Conservation (phyloP, 1,140 invertebrate species). For the Aphelenchoides besseyi region DNA sequence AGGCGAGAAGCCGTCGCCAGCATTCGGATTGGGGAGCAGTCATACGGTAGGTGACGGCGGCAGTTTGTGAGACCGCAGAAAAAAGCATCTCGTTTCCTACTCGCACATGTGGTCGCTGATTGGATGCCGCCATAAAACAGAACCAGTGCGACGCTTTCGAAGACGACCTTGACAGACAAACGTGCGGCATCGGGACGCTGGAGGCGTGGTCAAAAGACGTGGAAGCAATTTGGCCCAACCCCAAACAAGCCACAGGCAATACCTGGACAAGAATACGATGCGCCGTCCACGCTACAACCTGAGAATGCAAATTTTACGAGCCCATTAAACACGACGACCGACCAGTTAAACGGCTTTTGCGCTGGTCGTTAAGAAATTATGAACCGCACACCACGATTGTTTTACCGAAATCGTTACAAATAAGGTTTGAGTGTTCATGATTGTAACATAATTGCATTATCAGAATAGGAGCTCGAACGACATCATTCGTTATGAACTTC, state of each 20-base stretch:
- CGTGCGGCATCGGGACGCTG: background rate
- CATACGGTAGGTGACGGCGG: background rate
- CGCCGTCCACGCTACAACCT: no score
- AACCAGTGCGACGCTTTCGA: background rate
- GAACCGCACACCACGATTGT: background rate
- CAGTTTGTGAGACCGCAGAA: background rate
- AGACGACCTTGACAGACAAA: background rate
- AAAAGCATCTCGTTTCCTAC: background rate
- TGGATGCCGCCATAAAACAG: slow-evolving; percentile 1
- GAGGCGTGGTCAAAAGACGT: background rate
- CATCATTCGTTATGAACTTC: no score
- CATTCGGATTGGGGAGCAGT: no score
- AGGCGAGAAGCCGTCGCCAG: background rate
- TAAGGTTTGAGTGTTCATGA: no score
- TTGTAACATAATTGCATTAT: background rate
- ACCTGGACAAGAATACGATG: background rate
- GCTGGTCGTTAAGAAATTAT: slow-evolving; percentile 1
- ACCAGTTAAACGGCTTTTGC: background rate
- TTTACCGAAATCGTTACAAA: background rate
- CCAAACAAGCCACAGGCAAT: background rate
- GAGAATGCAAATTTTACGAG: slow-evolving; percentile 3
- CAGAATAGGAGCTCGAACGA: background rate
- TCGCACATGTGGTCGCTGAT: background rate
- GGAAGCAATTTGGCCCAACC: background rate
- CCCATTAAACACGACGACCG: background rate